These are phyloP conservation scores for Myotis brandtii DNA, from an alignment of 2,113 vertebrate species.

Conservation along the genomic window DNA sequence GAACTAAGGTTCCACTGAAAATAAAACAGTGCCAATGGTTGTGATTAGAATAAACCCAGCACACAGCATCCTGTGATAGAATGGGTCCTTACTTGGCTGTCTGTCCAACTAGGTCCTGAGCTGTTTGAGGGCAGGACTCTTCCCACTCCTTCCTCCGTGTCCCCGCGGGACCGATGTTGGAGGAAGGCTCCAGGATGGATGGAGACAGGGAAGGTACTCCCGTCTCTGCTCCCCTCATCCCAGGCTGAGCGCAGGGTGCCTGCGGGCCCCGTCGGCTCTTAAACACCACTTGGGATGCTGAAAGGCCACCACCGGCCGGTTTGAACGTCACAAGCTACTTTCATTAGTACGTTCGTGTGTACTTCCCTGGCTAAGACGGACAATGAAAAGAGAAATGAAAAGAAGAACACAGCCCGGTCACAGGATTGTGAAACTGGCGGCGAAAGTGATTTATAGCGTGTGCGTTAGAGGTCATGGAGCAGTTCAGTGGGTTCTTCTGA, in stretches of 20 bases:
- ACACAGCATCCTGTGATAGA: not conserved
- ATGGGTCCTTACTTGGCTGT: not conserved
- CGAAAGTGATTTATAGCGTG: not conserved
- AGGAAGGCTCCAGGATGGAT: too few species aligned
- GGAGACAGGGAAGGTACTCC: not conserved
- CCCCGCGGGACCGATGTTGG: not conserved
- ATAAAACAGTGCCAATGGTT: not conserved
- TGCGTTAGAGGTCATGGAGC: accelerated
- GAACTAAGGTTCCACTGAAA: not conserved
- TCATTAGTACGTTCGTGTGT: accelerated
- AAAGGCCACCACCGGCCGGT: not conserved
- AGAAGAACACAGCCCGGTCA: not conserved
- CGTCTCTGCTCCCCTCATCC: not conserved
- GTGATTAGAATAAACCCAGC: not conserved
- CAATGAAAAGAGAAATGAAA: not conserved
- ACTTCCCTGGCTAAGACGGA: not conserved
- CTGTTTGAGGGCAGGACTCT: not conserved
- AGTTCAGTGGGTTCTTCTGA: not conserved
- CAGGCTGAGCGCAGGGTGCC: not conserved
- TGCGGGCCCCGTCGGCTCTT: accelerated
- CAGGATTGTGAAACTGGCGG: not conserved
- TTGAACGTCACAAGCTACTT: not conserved
- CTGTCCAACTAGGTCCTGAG: not conserved
- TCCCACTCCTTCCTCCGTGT: not conserved
- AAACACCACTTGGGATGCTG: too few species aligned